A percentile compares a stretch with the other conserved stretches of the same genome.
Evolutionary conservation across 2,888 invertebrate genomes (phyloP).

Genomic region (Zygogramma bicolorata): DNA sequence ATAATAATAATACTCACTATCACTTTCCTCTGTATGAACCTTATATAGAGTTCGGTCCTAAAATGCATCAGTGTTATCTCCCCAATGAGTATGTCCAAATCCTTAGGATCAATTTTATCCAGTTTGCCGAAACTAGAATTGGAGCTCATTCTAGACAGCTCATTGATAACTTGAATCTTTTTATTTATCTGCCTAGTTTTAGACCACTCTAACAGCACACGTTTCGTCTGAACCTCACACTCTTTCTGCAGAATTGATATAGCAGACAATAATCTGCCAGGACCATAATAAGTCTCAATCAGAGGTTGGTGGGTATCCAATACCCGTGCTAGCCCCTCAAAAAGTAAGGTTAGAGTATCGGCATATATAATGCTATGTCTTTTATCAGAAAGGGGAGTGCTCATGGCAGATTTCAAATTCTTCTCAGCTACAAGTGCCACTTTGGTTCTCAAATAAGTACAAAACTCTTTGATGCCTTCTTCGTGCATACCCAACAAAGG

Average conservation of each 20-base stretch:
- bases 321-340: slow-evolving; percentile 87
- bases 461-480: slow-evolving; percentile 90
- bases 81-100: slow-evolving; percentile 87
- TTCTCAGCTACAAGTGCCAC: slow-evolving; percentile 78
- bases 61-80: slow-evolving; percentile 94
- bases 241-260: slow-evolving; percentile 81
- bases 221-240: slow-evolving; percentile 77
- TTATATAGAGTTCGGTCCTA: slow-evolving; percentile 89
- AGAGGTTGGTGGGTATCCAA: slow-evolving; percentile 90
- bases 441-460: slow-evolving; percentile 87
- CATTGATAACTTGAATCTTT: slow-evolving; percentile 75
- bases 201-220: slow-evolving; percentile 80
- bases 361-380: slow-evolving; percentile 84
- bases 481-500: slow-evolving; percentile 92
- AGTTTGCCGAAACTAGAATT: slow-evolving; percentile 64
- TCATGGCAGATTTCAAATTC: slow-evolving; percentile 77
- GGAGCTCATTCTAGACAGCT: slow-evolving; percentile 68
- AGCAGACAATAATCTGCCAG: slow-evolving; percentile 79
- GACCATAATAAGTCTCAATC: slow-evolving; percentile 90
- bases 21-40: slow-evolving; percentile 85
- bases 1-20: slow-evolving; percentile 75
- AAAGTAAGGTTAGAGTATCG: slow-evolving; percentile 85
- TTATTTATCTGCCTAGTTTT: slow-evolving; percentile 75
- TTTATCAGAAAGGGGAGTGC: slow-evolving; percentile 76
- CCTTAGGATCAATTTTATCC: slow-evolving; percentile 81